Evolutionary conservation across 2,888 invertebrate genomes (phyloP).

Genomic region (Synergus japonicus): DNA sequence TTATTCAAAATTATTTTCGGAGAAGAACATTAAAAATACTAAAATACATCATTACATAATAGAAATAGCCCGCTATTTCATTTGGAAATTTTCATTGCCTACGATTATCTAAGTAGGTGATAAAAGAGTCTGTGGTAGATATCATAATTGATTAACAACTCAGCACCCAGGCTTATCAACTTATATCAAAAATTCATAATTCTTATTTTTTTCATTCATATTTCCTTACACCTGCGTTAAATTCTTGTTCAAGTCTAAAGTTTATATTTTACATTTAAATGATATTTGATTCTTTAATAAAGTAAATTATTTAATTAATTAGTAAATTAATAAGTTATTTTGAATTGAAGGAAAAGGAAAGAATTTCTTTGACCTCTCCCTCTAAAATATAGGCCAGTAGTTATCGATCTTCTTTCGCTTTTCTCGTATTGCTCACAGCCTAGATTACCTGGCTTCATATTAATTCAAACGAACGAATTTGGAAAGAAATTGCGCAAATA

Average conservation of each 20-base stretch:
- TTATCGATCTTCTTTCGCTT: slow-evolving; percentile 10
- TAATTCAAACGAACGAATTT: neutral
- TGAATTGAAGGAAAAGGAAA: neutral
- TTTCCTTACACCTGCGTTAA: neutral
- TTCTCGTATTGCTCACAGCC: neutral
- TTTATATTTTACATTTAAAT: too few species aligned
- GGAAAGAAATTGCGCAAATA: too few species aligned
- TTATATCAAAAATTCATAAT: neutral
- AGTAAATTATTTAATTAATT: too few species aligned
- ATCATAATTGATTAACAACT: neutral
- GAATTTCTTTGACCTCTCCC: slow-evolving; percentile 20
- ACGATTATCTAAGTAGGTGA: neutral
- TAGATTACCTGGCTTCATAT: slow-evolving; percentile 10
- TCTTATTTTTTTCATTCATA: neutral
- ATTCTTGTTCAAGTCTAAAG: neutral
- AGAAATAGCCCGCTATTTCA: neutral
- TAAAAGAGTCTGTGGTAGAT: neutral
- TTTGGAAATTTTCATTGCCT: neutral
- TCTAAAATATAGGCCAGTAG: slow-evolving; percentile 27
- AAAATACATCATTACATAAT: neutral
- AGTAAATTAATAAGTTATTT: neutral
- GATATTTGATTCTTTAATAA: too few species aligned
- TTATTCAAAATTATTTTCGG: neutral
- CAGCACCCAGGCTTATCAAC: neutral
- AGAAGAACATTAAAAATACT: neutral